These are phyloP conservation scores for Acheta domesticus DNA, from an alignment of 2,888 invertebrate genomes.

Conservation along the genomic window DNA sequence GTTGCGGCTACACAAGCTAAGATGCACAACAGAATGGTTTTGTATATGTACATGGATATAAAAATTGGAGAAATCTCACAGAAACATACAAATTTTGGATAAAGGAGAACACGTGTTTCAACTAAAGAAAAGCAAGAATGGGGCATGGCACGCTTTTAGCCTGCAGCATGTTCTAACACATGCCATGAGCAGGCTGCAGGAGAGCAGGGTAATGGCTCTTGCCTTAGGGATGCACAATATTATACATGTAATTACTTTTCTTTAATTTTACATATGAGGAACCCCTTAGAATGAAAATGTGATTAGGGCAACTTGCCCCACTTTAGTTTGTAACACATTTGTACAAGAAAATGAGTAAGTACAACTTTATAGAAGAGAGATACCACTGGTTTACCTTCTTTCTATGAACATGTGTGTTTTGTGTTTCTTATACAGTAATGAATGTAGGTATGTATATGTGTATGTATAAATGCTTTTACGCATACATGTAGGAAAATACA, in stretches of 20 bases:
- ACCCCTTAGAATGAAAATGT: constrained; percentile 32
- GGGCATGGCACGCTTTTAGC: neutral
- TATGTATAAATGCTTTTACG: constrained; percentile 26
- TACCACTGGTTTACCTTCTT: constrained; percentile 39
- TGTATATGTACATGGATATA: neutral
- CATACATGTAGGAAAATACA: constrained; percentile 24
- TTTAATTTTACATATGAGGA: constrained; percentile 30
- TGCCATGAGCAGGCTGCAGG: constrained; percentile 1
- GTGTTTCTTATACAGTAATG: neutral
- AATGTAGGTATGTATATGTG: constrained; percentile 25
- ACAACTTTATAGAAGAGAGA: constrained; percentile 53
- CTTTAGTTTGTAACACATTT: constrained; percentile 41
- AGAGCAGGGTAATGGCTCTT: neutral
- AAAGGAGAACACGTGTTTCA: neutral
- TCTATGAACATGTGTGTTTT: constrained; percentile 7
- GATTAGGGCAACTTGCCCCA: constrained; percentile 28
- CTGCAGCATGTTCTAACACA: neutral
- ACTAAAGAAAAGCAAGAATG: neutral
- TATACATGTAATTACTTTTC: constrained; percentile 11
- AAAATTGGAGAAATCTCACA: constrained; percentile 7
- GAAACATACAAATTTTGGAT: constrained; percentile 18
- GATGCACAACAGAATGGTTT: constrained; percentile 1
- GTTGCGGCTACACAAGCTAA: constrained; percentile 1
- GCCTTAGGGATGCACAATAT: neutral
- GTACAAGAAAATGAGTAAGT: constrained; percentile 53